Base-by-base conservation (phyloP, 2,113 vertebrate genomes). In the Anolis sagrei region DNA sequence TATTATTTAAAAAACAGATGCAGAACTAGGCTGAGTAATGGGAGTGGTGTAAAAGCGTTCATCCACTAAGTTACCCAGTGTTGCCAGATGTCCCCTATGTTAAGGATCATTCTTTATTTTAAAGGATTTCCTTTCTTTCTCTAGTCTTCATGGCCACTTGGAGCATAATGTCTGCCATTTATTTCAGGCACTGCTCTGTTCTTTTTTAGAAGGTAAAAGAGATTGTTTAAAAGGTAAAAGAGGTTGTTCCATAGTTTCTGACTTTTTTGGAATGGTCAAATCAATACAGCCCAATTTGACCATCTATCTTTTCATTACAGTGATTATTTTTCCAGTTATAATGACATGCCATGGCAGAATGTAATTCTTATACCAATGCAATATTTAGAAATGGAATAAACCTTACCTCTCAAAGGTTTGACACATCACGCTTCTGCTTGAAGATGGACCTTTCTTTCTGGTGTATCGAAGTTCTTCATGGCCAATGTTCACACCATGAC, bases 1-100 rank as follows among this genome's bases (percentile, higher is more conserved):
- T 83, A 68, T 68, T 68, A 48, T 62, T 64, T 75, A 44, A 64
- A 44, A 48, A 62, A 3, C 29, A 73, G 61, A 32, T 74, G 84
- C 39, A 86, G 62, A 80, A 68, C 21, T 49, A 61, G 54, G 48
- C 34, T 70, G 27, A 72, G 44, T 13, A 85, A 84, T 69, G 5
- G 29, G n/a, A 85, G 13, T 34, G 68, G 21, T 64, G 8, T 48
- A 80, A 74, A 64, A 78, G 19, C 25, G 69, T 77, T 68, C 21
- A 69, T 69, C 49, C 5, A 21, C 48, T n/a, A 81, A 58, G 36
- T 25, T 54, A 19, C 36, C 4, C 25, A 58, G 51, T 36, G n/a
- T 72, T 48, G 19, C 54, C 84, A 74, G 69, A 66, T 86, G 51
- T 74, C 21, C 51, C 34, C 25, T 73, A 49, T 74, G 80, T 64